phyloP scores from a whole-genome alignment of 2,113 vertebrate species.

The Andinoacara biseriatus region DNA sequence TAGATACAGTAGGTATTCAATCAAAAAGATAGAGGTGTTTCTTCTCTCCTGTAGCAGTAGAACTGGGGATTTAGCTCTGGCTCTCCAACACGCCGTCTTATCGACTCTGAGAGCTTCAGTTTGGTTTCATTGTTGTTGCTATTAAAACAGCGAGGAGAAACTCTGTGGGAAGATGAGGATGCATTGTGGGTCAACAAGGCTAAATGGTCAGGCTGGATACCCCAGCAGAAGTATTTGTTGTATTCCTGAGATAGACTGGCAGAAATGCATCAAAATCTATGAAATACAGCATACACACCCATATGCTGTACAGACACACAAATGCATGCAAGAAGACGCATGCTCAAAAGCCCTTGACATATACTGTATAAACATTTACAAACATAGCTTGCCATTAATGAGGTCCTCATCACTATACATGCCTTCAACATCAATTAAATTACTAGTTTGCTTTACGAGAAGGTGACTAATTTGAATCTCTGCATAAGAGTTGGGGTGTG shows the following conservation, averaged over 20 bases:
- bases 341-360: constrained; percentile 9
- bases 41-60: background rate
- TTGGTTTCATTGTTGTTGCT: constrained; percentile 43
- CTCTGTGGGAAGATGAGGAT: constrained; percentile 43
- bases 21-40: constrained; percentile 24
- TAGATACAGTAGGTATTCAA: constrained; percentile 42
- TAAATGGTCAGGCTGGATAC: constrained; percentile 49
- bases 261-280: constrained; percentile 14
- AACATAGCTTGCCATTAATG: constrained; percentile 35
- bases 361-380: background rate
- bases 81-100: constrained; percentile 34
- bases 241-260: background rate
- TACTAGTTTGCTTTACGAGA: constrained; percentile 45
- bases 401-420: constrained; percentile 21
- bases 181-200: constrained; percentile 54
- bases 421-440: constrained; percentile 45
- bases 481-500: background rate
- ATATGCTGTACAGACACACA: background rate
- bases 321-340: background rate
- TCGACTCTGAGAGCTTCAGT: constrained; percentile 47
- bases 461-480: constrained; percentile 36
- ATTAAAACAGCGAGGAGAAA: constrained; percentile 36
- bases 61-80: constrained; percentile 21
- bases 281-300: background rate
- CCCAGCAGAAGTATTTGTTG: constrained; percentile 18